Evolutionary conservation across 2,113 vertebrate genomes (phyloP).

Genomic region (Calyptomena viridis): DNA sequence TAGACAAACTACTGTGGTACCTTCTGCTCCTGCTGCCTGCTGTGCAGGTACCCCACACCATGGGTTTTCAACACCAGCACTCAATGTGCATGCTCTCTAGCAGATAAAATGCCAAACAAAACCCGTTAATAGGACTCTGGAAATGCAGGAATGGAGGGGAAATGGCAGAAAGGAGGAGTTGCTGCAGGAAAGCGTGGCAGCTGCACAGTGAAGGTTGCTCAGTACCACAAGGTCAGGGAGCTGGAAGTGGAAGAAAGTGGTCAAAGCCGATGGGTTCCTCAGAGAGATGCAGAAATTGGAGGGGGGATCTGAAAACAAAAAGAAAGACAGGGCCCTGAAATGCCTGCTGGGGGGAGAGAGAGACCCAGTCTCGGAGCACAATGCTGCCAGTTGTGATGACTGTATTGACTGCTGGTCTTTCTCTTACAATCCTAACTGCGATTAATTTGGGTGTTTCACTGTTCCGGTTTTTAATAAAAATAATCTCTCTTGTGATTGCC

Average conservation of each 20-base stretch:
- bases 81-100: rapidly evolving
- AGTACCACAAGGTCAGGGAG: neutral
- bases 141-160: neutral
- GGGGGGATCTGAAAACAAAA: neutral
- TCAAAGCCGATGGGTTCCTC: neutral
- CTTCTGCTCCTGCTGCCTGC: neutral
- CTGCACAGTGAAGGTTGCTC: neutral
- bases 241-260: neutral
- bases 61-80: neutral
- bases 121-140: rapidly evolving
- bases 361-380: neutral
- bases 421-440: neutral
- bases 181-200: neutral
- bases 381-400: neutral
- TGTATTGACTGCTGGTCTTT: neutral
- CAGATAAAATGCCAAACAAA: neutral
- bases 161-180: neutral
- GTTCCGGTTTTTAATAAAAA: neutral
- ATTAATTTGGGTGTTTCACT: neutral
- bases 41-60: neutral
- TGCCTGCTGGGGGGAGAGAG: neutral
- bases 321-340: neutral
- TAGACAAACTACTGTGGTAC: neutral
- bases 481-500: neutral
- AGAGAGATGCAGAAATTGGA: neutral